These are phyloP conservation scores for Notodonta ziczac DNA, from an alignment of 2,888 invertebrate genomes.

Conservation along the genomic window DNA sequence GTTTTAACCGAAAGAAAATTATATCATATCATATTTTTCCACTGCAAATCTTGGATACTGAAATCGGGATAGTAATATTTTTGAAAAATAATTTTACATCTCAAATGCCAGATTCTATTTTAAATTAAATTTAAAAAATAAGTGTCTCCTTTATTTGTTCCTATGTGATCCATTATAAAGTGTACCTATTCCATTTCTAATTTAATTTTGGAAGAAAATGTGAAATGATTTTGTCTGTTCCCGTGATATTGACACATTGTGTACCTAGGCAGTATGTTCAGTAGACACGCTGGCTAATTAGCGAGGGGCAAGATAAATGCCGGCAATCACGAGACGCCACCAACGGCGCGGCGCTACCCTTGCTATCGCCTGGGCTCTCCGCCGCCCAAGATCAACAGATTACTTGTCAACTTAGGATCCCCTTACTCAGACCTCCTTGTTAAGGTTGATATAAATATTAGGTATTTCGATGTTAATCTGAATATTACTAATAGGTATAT, in stretches of 20 bases:
- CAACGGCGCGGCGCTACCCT: constrained; percentile 47
- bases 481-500: background rate
- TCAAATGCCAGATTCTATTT: background rate
- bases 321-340: constrained; percentile 70
- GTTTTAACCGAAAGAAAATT: too few relatives aligned
- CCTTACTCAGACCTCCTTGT: constrained; percentile 23
- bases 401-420: constrained; percentile 52
- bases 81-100: background rate
- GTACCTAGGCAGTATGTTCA: constrained; percentile 45
- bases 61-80: background rate
- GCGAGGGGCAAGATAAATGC: constrained; percentile 75
- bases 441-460: background rate
- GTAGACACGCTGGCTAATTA: constrained; percentile 64
- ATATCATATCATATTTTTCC: too few relatives aligned
- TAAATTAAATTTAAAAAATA: background rate
- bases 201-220: too few relatives aligned
- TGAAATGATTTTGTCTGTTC: too few relatives aligned
- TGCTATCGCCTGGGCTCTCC: constrained; percentile 29
- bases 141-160: background rate
- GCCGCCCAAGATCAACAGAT: constrained; percentile 37
- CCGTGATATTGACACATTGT: constrained; percentile 39
- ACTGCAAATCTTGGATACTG: too few relatives aligned
- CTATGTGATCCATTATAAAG: background rate
- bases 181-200: too few relatives aligned
- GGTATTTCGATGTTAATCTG: background rate